Evolutionary conservation across 2,888 invertebrate species (phyloP), one percentile per base, ranked within the genome.

Genomic region (Andrena bicolor): DNA sequence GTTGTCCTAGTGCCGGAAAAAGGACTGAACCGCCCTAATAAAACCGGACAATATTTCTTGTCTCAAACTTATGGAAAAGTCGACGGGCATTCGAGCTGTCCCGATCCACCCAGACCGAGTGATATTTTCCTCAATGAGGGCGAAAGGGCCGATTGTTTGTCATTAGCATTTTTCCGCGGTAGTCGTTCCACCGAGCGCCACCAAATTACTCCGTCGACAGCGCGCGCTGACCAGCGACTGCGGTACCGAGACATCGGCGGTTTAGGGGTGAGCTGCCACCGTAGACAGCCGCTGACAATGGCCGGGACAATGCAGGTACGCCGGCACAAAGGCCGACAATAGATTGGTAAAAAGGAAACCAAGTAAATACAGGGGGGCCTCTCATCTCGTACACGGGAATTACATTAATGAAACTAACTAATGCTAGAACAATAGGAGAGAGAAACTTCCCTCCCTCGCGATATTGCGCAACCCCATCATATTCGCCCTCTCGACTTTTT

Each of bases 331-430:
- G 89, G 82, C 87, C 83, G 88, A 89, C 91, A 90, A 92, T 92
- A 90, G 91, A 90, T 92, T 90, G 88, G 84, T 90, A 90, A 92
- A 91, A 91, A 91, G 90, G 90, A 92, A 92, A 91, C 90, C 91
- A 90, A 91, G 90, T 90, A 92, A 92, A 91, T 91, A 90, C 90
- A 41, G 41, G 85, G 83, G 74, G 82, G 81, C 74, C 88, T 87
- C 88, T 88, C 84, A 79, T 81, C 87, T 82, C 84, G 84, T 87
- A 88, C 88, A 88, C 75, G 89, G 86, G 88, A 90, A 92, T 92
- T 91, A 90, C 90, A 90, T 90, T 92, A 90, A 92, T 91, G 90
- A 90, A 91, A 90, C 87, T 88, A 87, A 87, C 89, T 89, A 90
- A 90, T 91, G 84, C 85, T 83, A 76, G 83, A 91, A 91, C 91